Conservation (phyloP, 2,888 invertebrate species). For the Xylota segnis region DNA sequence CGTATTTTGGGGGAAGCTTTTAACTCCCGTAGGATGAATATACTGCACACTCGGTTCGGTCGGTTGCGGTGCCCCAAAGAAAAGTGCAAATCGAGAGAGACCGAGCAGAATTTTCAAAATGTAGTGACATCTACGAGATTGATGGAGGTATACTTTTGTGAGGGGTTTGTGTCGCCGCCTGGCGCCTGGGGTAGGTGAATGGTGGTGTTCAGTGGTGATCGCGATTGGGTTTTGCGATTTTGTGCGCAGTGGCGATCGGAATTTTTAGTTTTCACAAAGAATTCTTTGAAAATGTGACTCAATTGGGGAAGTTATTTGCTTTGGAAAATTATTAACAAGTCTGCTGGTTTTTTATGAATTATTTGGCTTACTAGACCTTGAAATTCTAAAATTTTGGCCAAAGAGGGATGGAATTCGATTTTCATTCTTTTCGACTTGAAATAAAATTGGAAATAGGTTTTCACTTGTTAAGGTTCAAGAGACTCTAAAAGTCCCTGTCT, state of each 20-base stretch:
- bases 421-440: too few species aligned
- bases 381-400: too few species aligned
- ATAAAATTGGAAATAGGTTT: too few species aligned
- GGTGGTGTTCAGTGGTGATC: conserved; percentile 54
- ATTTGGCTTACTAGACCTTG: too few species aligned
- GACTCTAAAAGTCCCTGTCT: too few species aligned
- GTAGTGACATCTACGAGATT: conserved; percentile 59
- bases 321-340: too few species aligned
- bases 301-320: too few species aligned
- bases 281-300: too few species aligned
- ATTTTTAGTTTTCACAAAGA: neutral
- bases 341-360: too few species aligned
- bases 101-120: conserved; percentile 44
- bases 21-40: conserved; percentile 53
- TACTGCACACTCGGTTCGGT: conserved; percentile 39
- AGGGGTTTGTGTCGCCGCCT: conserved; percentile 52
- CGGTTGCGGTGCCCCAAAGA: conserved; percentile 45
- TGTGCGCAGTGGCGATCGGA: neutral
- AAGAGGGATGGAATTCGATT: too few species aligned
- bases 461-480: too few species aligned
- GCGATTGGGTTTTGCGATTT: neutral
- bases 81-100: conserved; percentile 46
- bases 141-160: neutral
- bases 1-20: conserved; percentile 45
- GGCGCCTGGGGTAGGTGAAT: neutral